These are phyloP conservation scores for Trogon melanurus DNA, from an alignment of 2,113 vertebrate species.

Conservation along the genomic window DNA sequence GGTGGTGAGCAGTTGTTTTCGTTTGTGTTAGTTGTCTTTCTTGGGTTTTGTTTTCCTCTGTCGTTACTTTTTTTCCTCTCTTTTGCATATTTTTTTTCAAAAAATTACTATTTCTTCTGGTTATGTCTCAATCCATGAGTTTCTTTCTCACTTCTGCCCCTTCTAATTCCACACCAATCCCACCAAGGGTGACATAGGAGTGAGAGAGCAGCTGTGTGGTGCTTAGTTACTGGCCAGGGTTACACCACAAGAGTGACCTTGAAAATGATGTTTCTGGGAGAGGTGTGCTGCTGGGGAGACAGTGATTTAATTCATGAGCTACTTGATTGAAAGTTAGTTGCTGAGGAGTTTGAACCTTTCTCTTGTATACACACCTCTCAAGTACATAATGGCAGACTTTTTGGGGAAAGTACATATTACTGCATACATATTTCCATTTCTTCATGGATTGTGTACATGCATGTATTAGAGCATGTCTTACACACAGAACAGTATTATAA, in stretches of 20 bases:
- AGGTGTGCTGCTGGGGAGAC: neutral
- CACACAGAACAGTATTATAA: neutral
- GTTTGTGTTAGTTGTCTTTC: neutral
- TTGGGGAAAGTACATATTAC: neutral
- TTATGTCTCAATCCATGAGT: neutral
- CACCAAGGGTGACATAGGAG: fast-evolving
- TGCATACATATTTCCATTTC: neutral
- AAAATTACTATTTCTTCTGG: neutral
- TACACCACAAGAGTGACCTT: neutral
- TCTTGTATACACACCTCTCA: neutral
- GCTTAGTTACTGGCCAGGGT: neutral
- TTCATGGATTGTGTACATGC: neutral
- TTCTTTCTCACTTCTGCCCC: neutral
- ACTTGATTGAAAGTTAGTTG: neutral
- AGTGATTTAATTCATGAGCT: neutral
- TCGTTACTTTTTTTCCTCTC: neutral
- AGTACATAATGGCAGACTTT: neutral
- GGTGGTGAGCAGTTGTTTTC: neutral
- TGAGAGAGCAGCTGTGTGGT: no score
- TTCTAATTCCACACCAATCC: neutral
- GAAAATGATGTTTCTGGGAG: neutral
- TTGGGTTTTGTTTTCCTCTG: neutral
- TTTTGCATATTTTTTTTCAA: neutral
- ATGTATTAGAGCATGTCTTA: neutral
- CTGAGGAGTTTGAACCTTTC: neutral